Conservation (phyloP, 2,888 invertebrate species). For the Sinopyrophorus schimmeli region DNA sequence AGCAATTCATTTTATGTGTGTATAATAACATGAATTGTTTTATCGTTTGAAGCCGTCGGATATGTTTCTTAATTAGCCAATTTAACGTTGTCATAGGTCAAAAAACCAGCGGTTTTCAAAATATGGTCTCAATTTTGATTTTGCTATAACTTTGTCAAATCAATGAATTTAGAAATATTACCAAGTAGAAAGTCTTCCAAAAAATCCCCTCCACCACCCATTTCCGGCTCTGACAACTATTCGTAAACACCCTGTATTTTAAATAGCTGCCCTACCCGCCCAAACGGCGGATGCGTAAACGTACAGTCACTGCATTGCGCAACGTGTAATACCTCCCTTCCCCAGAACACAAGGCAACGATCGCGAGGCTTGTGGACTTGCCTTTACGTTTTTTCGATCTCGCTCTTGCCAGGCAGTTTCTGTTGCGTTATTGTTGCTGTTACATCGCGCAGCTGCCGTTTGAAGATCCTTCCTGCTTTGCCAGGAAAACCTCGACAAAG, state of each 20-base stretch:
- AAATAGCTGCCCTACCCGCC: slow-evolving; percentile 13
- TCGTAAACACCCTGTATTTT: too few species aligned
- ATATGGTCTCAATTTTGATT: too few species aligned
- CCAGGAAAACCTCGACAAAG: slow-evolving; percentile 15
- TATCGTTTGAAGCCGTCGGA: too few species aligned
- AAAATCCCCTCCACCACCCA: background rate
- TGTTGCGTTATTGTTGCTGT: slow-evolving; percentile 15
- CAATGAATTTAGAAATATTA: too few species aligned
- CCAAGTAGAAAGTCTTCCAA: too few species aligned
- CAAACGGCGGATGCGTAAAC: slow-evolving; percentile 15
- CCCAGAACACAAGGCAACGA: slow-evolving; percentile 15
- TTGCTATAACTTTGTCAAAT: too few species aligned
- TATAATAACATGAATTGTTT: too few species aligned
- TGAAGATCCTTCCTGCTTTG: slow-evolving; percentile 5
- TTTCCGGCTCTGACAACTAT: too few species aligned
- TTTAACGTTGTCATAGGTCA: too few species aligned
- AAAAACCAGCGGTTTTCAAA: too few species aligned
- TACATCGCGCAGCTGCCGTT: slow-evolving; percentile 10
- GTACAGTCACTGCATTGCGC: slow-evolving; percentile 13
- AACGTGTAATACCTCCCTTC: slow-evolving; percentile 5
- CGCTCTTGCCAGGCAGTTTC: slow-evolving; percentile 21
- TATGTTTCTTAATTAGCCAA: too few species aligned
- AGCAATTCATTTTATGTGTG: too few species aligned
- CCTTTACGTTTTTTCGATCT: slow-evolving; percentile 8
- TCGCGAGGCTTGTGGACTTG: slow-evolving; percentile 16